Evolutionary conservation across 2,888 invertebrate genomes (phyloP), one percentile per base, ranked within the genome.

Genomic region (Andrena bicolor): DNA sequence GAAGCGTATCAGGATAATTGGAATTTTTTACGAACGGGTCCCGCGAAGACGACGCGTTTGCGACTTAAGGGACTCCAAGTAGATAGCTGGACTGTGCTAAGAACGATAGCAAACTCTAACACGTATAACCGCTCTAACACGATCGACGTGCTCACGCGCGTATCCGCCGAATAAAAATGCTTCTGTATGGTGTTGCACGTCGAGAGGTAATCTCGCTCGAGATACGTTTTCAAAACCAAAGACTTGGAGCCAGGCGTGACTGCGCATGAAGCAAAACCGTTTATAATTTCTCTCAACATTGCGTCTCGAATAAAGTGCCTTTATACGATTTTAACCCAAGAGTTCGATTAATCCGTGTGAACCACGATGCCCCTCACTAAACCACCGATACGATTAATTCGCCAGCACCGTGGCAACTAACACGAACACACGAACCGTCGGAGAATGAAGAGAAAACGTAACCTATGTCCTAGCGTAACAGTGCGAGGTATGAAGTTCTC

Each of bases 61-160:
- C 61, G 63, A 80, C 35, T 58, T 53, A 23, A 10, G n/a, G 10
- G 35, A 20, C 76, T 76, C 28, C 10, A 63, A 80, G 84, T 86
- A 86, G 86, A 79, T 86, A 82, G 73, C 69, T 85, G 41, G 20
- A 28, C 32, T 65, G 69, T 68, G 32, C 72, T 77, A 75, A 69
- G 71, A 72, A 64, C 48, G 58, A 65, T 60, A 60, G 53, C 48
- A 69, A 60, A 63, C 30, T 72, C 85, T 85, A 85, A 85, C 85
- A 77, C 60, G 51, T 41, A 76, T 76, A 80, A 83, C 75, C 71
- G 80, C 85, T 74, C 66, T 85, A 86, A 86, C 84, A 80, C 48
- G 53, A 53, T 73, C 35, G 63, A 69, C 41, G 16, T 28, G 56
- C 70, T 63, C 32, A 32, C 51, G 20, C 70, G 73, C 35, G 51